Base-by-base conservation (phyloP, 2,113 vertebrate genomes). In the Gavialis gangeticus region DNA sequence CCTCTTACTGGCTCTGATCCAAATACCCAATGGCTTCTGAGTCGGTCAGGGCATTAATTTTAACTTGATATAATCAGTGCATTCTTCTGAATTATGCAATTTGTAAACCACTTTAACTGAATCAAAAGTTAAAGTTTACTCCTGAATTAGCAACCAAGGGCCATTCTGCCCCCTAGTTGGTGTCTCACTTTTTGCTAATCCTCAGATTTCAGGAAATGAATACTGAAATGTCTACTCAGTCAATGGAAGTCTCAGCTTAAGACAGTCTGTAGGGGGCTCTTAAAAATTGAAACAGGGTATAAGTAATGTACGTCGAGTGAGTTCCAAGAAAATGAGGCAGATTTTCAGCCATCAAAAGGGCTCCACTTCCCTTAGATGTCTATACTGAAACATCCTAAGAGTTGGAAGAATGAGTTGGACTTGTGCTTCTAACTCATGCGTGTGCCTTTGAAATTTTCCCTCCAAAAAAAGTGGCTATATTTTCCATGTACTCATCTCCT, bases 41-140 rank as follows among this genome's bases (percentile, higher is more conserved):
- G 55, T 9, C 22, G 83, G 30, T 79, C 60, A 79, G 83, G 54
- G 19, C 69, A 88, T 92, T 86, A 86, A 88, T 62, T 0, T 12
- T 6, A 67, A 22, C 75, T 58, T 10, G 79, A 71, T 25, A 5
- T 79, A 75, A 90, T 58, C 57, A 4, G 27, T 16, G 58, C 46
- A 1, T 34, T 30, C 27, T 17, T 94, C 15, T 46, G 79, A 76
- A 27, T 67, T 64, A 75, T 1, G 7, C 73, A 87, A 89, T 94
- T 82, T 89, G 85, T 85, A 85, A 91, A 92, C 89, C 84, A 88
- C 12, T 94, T 9, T 90, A 69, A 57, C 46, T 75, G 63, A 83
- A 91, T 78, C 80, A 11, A 79, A 81, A 85, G 88, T 83, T 76
- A 62, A 81, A 71, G 84, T 27, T 64, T 15, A 17, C 46, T 66